These are phyloP conservation scores for Iphiclides podalirius DNA, from an alignment of 2,888 invertebrate species.

Conservation along the genomic window DNA sequence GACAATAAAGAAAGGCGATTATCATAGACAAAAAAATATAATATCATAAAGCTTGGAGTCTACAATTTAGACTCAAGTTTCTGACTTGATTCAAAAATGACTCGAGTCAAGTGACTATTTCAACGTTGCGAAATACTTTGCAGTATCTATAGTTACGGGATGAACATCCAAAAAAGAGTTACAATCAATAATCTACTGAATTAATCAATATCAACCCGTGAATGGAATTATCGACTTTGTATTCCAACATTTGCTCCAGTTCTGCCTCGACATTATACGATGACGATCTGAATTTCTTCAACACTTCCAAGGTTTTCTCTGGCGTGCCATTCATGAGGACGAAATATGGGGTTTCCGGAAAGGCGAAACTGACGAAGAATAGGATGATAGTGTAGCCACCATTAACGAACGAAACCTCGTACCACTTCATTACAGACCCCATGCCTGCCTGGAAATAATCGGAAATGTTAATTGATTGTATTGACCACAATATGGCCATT, in stretches of 20 bases:
- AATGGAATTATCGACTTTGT: slow-evolving; percentile 49
- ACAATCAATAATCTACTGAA: too few relatives aligned
- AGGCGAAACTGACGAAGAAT: slow-evolving; percentile 33
- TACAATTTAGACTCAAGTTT: too few relatives aligned
- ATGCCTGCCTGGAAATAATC: slow-evolving; percentile 43
- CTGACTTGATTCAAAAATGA: too few relatives aligned
- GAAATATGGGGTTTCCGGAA: slow-evolving; percentile 57
- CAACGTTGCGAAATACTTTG: too few relatives aligned
- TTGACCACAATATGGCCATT: too few relatives aligned
- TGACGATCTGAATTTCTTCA: slow-evolving; percentile 43
- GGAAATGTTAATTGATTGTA: too few relatives aligned
- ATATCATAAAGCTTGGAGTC: too few relatives aligned
- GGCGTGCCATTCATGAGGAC: slow-evolving; percentile 37
- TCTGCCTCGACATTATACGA: slow-evolving; percentile 43
- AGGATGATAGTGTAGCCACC: slow-evolving; percentile 33
- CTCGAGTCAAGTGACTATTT: too few relatives aligned
- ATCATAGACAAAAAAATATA: too few relatives aligned
- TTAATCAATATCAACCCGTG: slow-evolving; percentile 33
- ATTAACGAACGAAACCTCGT: slow-evolving; percentile 37
- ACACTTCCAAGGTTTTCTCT: slow-evolving; percentile 30
- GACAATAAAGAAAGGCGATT: too few relatives aligned
- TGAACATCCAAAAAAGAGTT: too few relatives aligned
- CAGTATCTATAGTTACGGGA: too few relatives aligned
- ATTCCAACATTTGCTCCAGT: slow-evolving; percentile 46
- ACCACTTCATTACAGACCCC: slow-evolving; percentile 44